Evolutionary conservation across 37 sponge, comb jelly and placozoan genomes (phyloP).

Genomic region (Tethya wilhelma): DNA sequence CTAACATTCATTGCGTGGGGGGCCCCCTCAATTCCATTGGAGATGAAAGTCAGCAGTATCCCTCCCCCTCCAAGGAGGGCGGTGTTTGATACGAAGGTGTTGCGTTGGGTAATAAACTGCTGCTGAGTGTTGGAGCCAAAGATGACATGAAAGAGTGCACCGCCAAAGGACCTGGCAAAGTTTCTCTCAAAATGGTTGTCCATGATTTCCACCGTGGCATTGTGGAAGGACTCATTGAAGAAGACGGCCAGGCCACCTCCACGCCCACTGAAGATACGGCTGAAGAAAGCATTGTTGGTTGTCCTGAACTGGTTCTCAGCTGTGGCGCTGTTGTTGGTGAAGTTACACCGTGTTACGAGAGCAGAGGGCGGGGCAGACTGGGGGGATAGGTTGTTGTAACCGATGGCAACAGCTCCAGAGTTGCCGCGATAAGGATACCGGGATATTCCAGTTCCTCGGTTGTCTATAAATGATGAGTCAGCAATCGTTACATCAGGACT

Average conservation of each 20-base stretch:
- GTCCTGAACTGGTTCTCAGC: slow-evolving; percentile 3
- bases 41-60: slow-evolving; percentile 23
- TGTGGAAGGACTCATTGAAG: slow-evolving; percentile 36
- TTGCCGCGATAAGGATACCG: slow-evolving; percentile 33
- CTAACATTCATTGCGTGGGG: slow-evolving; percentile 22
- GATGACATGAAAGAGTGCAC: slow-evolving; percentile 48
- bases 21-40: slow-evolving; percentile 12
- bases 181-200: slow-evolving; percentile 39
- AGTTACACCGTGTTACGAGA: slow-evolving; percentile 5
- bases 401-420: slow-evolving; percentile 60
- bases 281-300: slow-evolving; percentile 29
- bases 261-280: slow-evolving; percentile 59
- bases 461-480: slow-evolving; percentile 39
- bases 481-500: slow-evolving; percentile 27
- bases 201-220: slow-evolving; percentile 21
- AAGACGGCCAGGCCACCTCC: slow-evolving; percentile 69
- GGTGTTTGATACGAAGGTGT: slow-evolving; percentile 19
- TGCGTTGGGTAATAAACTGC: slow-evolving; percentile 1
- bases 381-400: slow-evolving; percentile 31
- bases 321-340: slow-evolving; percentile 47
- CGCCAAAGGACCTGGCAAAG: slow-evolving; percentile 62
- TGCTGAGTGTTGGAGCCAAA: slow-evolving; percentile 17
- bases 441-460: slow-evolving; percentile 37
- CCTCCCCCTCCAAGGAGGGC: slow-evolving; percentile 58
- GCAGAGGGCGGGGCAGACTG: neutral